Evolutionary conservation across 2,113 vertebrate genomes (phyloP).

Genomic region (Amblyornis subalaris): DNA sequence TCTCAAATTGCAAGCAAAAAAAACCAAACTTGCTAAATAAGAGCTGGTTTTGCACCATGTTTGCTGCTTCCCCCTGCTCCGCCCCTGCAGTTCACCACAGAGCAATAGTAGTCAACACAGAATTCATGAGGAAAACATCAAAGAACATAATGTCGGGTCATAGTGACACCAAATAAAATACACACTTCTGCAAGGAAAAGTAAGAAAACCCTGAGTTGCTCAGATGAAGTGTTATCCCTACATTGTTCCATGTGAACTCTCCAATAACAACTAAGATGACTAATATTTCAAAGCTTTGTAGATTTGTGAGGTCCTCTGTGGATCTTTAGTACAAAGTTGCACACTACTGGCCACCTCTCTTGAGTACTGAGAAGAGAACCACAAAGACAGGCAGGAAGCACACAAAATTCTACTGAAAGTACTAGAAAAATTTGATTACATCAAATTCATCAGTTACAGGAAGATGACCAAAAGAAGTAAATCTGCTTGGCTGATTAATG

Average conservation of each 20-base stretch:
- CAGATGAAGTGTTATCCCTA: neutral
- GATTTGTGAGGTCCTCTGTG: neutral
- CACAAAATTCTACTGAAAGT: neutral
- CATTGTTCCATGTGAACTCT: neutral
- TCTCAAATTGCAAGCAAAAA: neutral
- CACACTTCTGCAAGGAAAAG: neutral
- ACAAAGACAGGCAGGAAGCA: neutral
- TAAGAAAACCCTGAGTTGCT: neutral
- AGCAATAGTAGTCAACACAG: fast-evolving
- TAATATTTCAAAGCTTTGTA: neutral
- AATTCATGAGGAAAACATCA: neutral
- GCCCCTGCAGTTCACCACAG: neutral
- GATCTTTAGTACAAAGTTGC: neutral
- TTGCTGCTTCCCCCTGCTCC: neutral
- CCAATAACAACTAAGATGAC: neutral
- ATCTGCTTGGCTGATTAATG: neutral
- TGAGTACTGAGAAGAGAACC: neutral
- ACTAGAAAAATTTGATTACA: neutral
- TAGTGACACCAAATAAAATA: neutral
- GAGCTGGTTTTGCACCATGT: neutral
- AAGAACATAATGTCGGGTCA: neutral
- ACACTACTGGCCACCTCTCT: neutral
- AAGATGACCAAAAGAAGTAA: neutral
- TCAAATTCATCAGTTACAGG: neutral
- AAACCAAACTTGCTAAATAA: neutral